Conservation (phyloP, 2,113 vertebrate species). For the Mus spicilegus region DNA sequence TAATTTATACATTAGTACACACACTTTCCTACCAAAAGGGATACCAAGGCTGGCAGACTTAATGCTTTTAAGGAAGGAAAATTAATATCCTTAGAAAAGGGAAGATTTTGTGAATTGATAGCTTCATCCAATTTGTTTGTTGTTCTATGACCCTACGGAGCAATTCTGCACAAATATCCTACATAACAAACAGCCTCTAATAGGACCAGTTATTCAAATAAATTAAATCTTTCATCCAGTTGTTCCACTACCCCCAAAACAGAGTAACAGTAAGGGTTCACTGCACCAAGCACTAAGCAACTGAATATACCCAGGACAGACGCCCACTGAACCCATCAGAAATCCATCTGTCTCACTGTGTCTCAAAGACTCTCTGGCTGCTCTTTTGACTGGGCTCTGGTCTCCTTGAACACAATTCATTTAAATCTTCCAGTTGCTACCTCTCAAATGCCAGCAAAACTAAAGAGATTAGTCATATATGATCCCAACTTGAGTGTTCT, state of each 20-base stretch:
- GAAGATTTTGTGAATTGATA: conserved; percentile 25
- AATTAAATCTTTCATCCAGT: conserved; percentile 28
- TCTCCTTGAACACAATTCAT: background rate
- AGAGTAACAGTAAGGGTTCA: background rate
- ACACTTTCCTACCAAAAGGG: background rate
- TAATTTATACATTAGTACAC: background rate
- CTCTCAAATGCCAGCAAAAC: conserved; percentile 40
- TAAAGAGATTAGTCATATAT: background rate
- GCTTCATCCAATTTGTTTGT: background rate
- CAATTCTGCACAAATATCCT: background rate
- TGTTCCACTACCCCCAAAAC: background rate
- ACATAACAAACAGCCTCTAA: background rate
- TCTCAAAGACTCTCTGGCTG: background rate
- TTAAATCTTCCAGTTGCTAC: background rate
- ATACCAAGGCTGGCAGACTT: background rate
- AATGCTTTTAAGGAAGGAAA: background rate
- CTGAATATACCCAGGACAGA: background rate
- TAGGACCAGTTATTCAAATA: conserved; percentile 48
- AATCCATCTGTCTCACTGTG: background rate
- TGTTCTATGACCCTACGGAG: background rate
- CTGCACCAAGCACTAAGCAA: background rate
- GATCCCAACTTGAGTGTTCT: background rate
- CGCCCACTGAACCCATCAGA: background rate
- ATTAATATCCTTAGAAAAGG: background rate
- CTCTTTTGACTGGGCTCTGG: background rate